A percentile compares a stretch with the other conserved stretches of the same genome.
Evolutionary conservation across 2,888 invertebrate genomes (phyloP).

Genomic region (Drymonia ruficornis): DNA sequence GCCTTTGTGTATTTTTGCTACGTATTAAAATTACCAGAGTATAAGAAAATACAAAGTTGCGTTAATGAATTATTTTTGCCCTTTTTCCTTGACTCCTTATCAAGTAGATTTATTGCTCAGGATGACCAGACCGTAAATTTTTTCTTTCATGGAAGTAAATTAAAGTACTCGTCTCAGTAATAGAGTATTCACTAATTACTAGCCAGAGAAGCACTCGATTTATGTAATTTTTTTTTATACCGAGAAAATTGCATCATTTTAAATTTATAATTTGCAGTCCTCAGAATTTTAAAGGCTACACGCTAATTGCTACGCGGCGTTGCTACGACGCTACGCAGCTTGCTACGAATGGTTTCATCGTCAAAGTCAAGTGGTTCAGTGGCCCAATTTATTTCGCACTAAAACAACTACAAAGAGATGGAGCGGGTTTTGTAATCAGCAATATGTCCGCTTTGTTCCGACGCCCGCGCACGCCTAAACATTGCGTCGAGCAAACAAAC

Average conservation of each 20-base stretch:
- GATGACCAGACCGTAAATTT: not conserved
- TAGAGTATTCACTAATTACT: no score
- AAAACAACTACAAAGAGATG: not conserved
- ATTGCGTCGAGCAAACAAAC: not conserved
- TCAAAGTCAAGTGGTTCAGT: not conserved
- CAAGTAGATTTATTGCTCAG: slow-evolving; percentile 31
- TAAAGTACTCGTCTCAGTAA: no score
- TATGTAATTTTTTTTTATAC: no score
- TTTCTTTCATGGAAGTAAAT: not conserved
- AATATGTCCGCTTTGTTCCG: not conserved
- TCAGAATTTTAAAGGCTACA: no score
- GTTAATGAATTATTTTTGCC: slow-evolving; percentile 10
- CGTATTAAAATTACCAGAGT: no score
- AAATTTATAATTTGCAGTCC: no score
- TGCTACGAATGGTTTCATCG: not conserved
- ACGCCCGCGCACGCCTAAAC: not conserved
- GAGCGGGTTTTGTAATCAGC: not conserved
- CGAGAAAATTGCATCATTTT: no score
- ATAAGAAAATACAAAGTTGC: not conserved
- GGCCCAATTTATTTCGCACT: not conserved
- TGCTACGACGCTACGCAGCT: no score
- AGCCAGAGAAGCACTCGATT: no score
- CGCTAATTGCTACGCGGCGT: no score
- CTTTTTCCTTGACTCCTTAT: slow-evolving; percentile 23
- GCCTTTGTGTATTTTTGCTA: no score